Percentiles rank a stretch among this genome's conserved stretches.
Evolutionary conservation across 2,113 vertebrate genomes (phyloP).

Genomic region (Gobiocypris rarus): DNA sequence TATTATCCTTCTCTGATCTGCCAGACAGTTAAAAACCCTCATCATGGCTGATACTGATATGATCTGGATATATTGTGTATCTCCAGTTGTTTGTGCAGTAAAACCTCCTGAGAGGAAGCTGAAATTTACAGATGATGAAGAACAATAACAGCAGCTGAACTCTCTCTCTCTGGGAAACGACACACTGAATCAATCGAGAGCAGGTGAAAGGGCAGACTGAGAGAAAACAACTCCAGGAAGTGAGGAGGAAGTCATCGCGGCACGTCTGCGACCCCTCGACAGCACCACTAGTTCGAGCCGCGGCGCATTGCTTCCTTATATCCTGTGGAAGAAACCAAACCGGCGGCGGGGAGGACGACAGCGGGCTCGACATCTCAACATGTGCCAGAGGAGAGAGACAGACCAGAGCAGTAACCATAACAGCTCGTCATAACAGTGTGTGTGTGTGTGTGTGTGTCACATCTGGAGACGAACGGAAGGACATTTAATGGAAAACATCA

Average conservation of each 20-base stretch:
- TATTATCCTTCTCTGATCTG: background rate
- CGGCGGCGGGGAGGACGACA: too few relatives aligned
- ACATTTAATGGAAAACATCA: too few relatives aligned
- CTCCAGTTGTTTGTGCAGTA: background rate
- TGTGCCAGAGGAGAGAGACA: too few relatives aligned
- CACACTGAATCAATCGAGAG: slow-evolving; percentile 11
- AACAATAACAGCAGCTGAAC: slow-evolving; percentile 4
- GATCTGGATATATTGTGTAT: background rate
- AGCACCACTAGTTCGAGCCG: background rate
- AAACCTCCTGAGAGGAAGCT: background rate
- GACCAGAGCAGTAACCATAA: too few relatives aligned
- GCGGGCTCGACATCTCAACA: too few relatives aligned
- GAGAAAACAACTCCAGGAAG: slow-evolving; percentile 55
- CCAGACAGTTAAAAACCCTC: background rate
- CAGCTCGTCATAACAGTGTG: background rate
- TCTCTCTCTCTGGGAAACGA: background rate
- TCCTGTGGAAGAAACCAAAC: slow-evolving; percentile 37
- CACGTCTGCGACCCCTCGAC: background rate
- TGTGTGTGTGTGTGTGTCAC: slow-evolving; percentile 7
- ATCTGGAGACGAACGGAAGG: too few relatives aligned
- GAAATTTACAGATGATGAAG: background rate
- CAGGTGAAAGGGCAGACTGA: slow-evolving; percentile 36
- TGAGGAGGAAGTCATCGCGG: slow-evolving; percentile 49
- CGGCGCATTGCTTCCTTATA: background rate
- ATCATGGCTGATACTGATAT: background rate